These are phyloP conservation scores for Xerus inauris DNA, from an alignment of 2,113 vertebrate genomes.

Conservation along the genomic window DNA sequence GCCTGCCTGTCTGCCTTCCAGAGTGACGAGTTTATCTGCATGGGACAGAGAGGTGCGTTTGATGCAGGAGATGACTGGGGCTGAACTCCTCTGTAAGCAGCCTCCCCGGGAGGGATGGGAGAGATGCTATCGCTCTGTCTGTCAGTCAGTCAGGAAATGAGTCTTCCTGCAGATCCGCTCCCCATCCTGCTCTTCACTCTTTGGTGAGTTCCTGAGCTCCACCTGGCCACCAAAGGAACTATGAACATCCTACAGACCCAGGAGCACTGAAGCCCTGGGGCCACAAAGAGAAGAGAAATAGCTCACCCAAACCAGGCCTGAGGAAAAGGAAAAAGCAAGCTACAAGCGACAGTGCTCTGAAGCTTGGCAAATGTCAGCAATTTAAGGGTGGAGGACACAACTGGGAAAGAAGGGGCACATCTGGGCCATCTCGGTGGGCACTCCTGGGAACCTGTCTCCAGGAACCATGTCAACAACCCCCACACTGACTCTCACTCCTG, in stretches of 20 bases:
- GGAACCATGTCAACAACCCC: background rate
- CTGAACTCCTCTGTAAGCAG: conserved; percentile 7
- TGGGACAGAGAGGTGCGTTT: conserved; percentile 41
- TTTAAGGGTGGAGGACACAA: background rate
- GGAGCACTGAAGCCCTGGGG: background rate
- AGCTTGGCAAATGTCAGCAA: background rate
- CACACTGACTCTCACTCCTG: background rate
- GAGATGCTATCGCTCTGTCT: conserved; percentile 47
- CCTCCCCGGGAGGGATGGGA: background rate
- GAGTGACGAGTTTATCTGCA: conserved; percentile 71
- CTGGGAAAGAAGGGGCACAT: background rate
- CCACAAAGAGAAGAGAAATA: background rate
- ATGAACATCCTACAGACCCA: background rate
- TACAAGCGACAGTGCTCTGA: background rate
- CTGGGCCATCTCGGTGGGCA: background rate
- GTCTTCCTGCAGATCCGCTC: background rate
- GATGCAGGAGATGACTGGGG: conserved; percentile 30
- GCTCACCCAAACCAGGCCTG: background rate
- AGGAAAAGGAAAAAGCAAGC: background rate
- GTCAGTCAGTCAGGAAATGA: conserved; percentile 60
- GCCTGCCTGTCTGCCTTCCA: background rate
- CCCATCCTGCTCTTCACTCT: background rate
- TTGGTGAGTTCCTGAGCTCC: background rate
- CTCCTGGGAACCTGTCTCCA: background rate
- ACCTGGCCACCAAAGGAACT: background rate